phyloP scores from a whole-genome alignment of 1,140 invertebrate genomes.

The Aphidius gifuensis region DNA sequence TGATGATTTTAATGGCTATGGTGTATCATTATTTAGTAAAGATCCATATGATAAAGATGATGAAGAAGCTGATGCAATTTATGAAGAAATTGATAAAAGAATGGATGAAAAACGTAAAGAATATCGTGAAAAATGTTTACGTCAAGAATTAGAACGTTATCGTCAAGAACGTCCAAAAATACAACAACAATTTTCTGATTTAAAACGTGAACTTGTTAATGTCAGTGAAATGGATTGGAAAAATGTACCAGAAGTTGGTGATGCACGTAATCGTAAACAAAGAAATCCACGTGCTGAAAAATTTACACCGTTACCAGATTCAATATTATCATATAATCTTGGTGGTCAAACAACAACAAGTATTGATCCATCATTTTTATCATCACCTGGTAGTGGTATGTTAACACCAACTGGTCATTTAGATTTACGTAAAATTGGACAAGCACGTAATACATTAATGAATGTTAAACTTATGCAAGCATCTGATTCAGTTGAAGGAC shows the following conservation, averaged over 20 bases:
- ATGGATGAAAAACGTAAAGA: conserved; percentile 99
- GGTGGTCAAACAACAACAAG: conserved; percentile 77
- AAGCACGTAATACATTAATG: conserved; percentile 99
- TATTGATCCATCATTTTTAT: conserved; percentile 80
- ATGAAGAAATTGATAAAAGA: conserved; percentile 96
- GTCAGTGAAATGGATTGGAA: conserved; percentile 95
- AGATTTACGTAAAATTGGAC: conserved; percentile 97
- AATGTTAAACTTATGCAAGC: conserved; percentile 98
- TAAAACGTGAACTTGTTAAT: conserved; percentile 86
- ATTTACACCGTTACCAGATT: conserved; percentile 96
- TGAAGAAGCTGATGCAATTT: conserved; percentile 98
- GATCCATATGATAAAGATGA: conserved; percentile 99
- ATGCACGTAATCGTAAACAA: conserved; percentile 96
- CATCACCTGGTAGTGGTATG: conserved; percentile 82
- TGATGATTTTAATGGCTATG: conserved; percentile 99
- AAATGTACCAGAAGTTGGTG: conserved; percentile 96
- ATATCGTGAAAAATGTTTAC: conserved; percentile 78
- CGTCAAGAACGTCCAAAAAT: conserved; percentile 99
- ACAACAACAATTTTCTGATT: conserved; percentile 98
- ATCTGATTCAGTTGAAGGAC: conserved; percentile 97
- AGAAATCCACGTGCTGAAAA: conserved; percentile 92
- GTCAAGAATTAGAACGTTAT: conserved; percentile 93
- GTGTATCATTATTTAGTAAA: conserved; percentile 96
- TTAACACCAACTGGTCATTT: conserved; percentile 82
- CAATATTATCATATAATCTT: conserved; percentile 86